These are phyloP conservation scores for Propithecus coquereli DNA, from an alignment of 2,113 vertebrate species.

Conservation along the genomic window DNA sequence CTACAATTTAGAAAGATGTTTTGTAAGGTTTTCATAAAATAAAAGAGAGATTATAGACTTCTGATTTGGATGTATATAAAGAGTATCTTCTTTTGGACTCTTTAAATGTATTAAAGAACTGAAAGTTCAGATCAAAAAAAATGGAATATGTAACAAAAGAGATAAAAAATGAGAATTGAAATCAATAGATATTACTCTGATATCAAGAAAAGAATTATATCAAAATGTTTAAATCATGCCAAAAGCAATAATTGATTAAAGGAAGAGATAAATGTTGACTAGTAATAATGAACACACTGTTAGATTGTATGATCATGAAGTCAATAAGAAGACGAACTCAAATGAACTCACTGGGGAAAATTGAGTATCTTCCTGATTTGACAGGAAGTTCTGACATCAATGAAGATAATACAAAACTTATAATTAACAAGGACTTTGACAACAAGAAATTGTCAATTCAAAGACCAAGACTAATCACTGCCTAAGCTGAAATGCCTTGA, in stretches of 20 bases:
- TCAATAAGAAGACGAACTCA: background rate
- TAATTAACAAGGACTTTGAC: background rate
- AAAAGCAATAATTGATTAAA: conserved; percentile 28
- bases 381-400: conserved; percentile 12
- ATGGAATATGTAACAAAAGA: conserved; percentile 16
- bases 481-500: background rate
- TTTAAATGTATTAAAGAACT: conserved; percentile 25
- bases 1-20: conserved; percentile 29
- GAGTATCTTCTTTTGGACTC: background rate
- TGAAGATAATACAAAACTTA: conserved; percentile 19
- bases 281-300: background rate
- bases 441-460: background rate
- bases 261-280: background rate
- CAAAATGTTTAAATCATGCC: conserved; percentile 21
- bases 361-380: background rate
- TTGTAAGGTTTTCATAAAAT: conserved; percentile 31
- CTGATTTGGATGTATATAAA: background rate
- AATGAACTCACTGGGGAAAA: background rate
- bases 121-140: conserved; percentile 17
- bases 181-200: conserved; percentile 15
- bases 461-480: background rate
- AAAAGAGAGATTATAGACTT: background rate
- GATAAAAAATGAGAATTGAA: conserved; percentile 19
- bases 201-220: conserved; percentile 27
- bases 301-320: background rate